These are phyloP conservation scores for Aurelia aurita DNA, from an alignment of 30 jellyfish, hydroid and myxozoan genomes.

Conservation along the genomic window DNA sequence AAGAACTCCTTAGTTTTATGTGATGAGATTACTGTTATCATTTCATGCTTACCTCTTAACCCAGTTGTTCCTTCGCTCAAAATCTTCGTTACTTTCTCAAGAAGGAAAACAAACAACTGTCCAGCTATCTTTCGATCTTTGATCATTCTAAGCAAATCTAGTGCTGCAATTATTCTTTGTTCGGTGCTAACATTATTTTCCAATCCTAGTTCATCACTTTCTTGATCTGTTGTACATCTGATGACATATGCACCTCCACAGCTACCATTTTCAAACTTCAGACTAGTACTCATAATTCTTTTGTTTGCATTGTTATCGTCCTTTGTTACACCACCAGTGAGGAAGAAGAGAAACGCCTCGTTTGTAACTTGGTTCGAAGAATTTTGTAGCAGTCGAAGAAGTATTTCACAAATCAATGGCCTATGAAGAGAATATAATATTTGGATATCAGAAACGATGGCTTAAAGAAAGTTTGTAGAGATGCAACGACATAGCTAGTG, in stretches of 20 bases:
- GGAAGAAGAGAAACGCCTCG: background rate
- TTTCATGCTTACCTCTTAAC: too few species aligned
- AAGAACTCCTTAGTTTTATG: too few species aligned
- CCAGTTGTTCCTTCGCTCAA: background rate
- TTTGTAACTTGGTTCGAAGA: background rate
- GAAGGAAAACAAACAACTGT: conserved; percentile 37
- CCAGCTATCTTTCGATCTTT: conserved; percentile 16
- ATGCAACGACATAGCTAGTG: too few species aligned
- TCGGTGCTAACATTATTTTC: conserved; percentile 25
- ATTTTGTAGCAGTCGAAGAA: conserved; percentile 18
- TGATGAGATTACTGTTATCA: too few species aligned
- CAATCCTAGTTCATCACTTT: background rate
- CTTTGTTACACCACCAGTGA: conserved; percentile 8
- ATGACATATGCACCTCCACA: background rate
- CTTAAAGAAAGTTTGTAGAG: background rate
- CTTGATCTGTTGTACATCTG: background rate
- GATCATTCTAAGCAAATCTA: conserved; percentile 4
- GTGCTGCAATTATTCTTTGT: conserved; percentile 11
- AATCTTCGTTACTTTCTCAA: background rate
- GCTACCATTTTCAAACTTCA: background rate
- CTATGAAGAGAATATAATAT: background rate
- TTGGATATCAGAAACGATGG: background rate
- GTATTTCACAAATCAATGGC: conserved; percentile 27
- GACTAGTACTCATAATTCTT: background rate
- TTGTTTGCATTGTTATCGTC: background rate